Conservation (phyloP, 2,888 invertebrate species). For the Drosophila siamana region DNA sequence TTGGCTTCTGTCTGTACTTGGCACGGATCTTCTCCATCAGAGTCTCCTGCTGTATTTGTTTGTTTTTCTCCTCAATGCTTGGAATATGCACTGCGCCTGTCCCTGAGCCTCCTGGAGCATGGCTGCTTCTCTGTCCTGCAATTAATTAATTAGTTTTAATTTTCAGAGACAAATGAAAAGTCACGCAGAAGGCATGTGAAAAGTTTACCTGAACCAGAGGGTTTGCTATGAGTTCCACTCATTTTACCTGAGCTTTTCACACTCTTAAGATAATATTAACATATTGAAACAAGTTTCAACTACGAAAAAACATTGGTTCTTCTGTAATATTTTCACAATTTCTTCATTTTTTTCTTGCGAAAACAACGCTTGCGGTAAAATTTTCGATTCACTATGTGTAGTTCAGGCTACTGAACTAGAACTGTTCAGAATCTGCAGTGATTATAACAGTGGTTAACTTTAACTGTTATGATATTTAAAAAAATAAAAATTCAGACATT, state of each 20-base stretch:
- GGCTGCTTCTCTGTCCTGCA: slow-evolving; percentile 39
- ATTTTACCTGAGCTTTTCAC: slow-evolving; percentile 13
- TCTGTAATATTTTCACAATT: neutral
- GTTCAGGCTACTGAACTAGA: slow-evolving; percentile 7
- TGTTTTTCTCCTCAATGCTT: slow-evolving; percentile 87
- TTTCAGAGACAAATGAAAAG: too few species aligned
- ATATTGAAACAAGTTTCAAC: neutral
- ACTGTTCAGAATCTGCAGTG: neutral
- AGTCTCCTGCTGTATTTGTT: slow-evolving; percentile 93
- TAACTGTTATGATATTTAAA: too few species aligned
- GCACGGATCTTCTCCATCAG: slow-evolving; percentile 96
- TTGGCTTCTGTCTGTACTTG: slow-evolving; percentile 92
- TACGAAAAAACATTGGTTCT: neutral
- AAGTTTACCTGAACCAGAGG: slow-evolving; percentile 35
- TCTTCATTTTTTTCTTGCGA: neutral
- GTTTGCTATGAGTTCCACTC: slow-evolving; percentile 53
- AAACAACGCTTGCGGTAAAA: slow-evolving; percentile 13
- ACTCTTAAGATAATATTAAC: neutral
- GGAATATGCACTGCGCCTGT: slow-evolving; percentile 36
- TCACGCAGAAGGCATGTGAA: neutral
- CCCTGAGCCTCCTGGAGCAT: neutral
- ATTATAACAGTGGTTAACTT: slow-evolving; percentile 1
- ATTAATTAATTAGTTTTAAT: neutral
- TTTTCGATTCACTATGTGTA: neutral
- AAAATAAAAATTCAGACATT: too few species aligned